These are phyloP conservation scores for Oophaga sylvatica DNA, from an alignment of 2,797 vertebrate species.

Conservation along the genomic window DNA sequence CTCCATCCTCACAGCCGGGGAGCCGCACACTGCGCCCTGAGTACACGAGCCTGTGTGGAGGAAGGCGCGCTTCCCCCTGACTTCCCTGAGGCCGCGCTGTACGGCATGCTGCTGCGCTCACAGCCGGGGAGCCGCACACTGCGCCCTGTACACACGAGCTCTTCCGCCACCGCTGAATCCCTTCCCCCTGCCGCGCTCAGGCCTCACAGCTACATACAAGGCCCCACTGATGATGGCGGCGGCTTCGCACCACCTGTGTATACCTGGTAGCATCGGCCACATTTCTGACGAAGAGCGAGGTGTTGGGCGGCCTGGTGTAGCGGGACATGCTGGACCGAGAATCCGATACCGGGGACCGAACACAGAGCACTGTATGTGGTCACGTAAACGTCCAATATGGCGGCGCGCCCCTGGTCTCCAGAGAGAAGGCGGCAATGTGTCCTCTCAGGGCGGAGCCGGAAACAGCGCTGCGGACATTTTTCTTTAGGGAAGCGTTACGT, in stretches of 20 bases:
- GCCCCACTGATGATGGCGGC: background rate
- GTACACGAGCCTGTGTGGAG: no score
- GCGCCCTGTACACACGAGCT: no score
- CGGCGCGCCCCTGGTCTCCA: background rate
- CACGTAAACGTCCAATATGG: background rate
- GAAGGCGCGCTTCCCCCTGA: no score
- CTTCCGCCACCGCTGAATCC: no score
- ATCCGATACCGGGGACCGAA: background rate
- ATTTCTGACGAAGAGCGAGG: conserved; percentile 90
- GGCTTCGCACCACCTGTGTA: background rate
- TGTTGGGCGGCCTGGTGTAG: conserved; percentile 88
- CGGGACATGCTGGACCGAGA: conserved; percentile 76
- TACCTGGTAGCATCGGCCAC: conserved; percentile 90
- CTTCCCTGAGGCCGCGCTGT: no score
- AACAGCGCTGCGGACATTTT: conserved; percentile 8
- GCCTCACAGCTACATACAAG: background rate
- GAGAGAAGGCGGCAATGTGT: background rate
- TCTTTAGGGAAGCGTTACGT: background rate
- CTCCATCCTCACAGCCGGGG: no score
- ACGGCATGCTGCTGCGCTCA: no score
- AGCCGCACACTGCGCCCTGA: no score
- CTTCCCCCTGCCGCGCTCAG: no score
- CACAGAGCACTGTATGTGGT: background rate
- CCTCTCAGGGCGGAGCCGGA: background rate
- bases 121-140: no score